These are phyloP conservation scores for Mystacornis crossleyi DNA, from an alignment of 2,113 vertebrate species.

Conservation along the genomic window DNA sequence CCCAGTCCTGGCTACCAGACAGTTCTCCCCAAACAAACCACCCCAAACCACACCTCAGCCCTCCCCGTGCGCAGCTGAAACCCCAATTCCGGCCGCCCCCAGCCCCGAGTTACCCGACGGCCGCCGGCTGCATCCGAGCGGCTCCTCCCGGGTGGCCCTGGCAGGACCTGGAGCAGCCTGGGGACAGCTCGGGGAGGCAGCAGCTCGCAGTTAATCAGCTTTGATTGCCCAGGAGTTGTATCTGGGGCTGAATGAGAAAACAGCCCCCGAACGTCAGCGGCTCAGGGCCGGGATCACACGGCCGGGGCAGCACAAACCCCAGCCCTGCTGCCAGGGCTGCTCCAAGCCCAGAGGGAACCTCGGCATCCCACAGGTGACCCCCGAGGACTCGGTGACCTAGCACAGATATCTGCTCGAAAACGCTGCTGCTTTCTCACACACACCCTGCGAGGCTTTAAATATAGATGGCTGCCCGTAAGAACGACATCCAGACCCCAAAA, in stretches of 20 bases:
- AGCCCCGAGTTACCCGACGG: not conserved
- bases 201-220: not conserved
- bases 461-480: rapidly evolving
- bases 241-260: not conserved
- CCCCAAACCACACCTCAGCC: rapidly evolving
- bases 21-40: not conserved
- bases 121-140: not conserved
- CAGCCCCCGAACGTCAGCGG: rapidly evolving
- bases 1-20: rapidly evolving
- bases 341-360: not conserved
- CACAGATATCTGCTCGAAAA: not conserved
- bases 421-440: rapidly evolving
- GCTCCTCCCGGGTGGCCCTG: not conserved
- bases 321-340: rapidly evolving
- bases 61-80: not conserved
- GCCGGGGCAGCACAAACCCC: rapidly evolving
- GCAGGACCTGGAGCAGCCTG: not conserved
- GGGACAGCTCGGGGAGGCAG: not conserved
- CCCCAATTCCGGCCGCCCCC: rapidly evolving
- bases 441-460: not conserved
- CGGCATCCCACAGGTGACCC: not conserved
- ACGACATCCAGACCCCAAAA: not conserved
- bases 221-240: not conserved
- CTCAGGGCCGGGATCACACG: not conserved
- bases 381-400: not conserved